Evolutionary conservation across 1,140 invertebrate species (phyloP), one percentile per base, ranked within the genome.

Genomic region (Bombus waltoni): DNA sequence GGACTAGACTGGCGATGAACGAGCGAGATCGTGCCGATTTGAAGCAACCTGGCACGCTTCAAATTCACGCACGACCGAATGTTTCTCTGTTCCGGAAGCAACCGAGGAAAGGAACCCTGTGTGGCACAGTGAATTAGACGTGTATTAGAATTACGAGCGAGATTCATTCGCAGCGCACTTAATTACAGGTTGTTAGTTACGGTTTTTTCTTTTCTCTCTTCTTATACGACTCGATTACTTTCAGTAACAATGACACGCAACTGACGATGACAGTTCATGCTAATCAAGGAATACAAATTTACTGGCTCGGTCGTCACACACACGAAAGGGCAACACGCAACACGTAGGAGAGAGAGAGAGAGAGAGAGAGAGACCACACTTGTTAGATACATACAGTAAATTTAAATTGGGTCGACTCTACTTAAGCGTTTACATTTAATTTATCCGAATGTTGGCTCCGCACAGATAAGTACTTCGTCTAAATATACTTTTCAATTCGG

Each of bases 341-440:
- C 86, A 90, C 38, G 57, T 89, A 89, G 70, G 75, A 90, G 66
- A 53, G 47, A 90, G 70, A 81, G 32, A 87, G 87, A 83, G 75
- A 90, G 66, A 53, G 47, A 90, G 70, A 81, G 32, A 87, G 87
- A 83, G 78, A 80, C 65, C 83, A 88, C 70, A 44, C 53, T 85
- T 81, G 74, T 53, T 89, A 90, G 76, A 90, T 88, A 90, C 82
- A 90, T 68, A 88, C 79, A 90, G 47, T 73, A 83, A 85, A 86
- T 59, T 72, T 76, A 72, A 90, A 90, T 85, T 83, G 87, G 77
- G 85, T 89, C 88, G 74, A 82, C 62, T 88, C 87, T 89, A 87
- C 72, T 90, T 85, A 78, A 85, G 86, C 84, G 77, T 91, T 92
- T 76, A 90, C 78, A 91, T 77, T 89, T 88, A 89, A 89, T 87